These are phyloP conservation scores for Apoda limacodes DNA, from an alignment of 2,888 invertebrate genomes.

Conservation along the genomic window DNA sequence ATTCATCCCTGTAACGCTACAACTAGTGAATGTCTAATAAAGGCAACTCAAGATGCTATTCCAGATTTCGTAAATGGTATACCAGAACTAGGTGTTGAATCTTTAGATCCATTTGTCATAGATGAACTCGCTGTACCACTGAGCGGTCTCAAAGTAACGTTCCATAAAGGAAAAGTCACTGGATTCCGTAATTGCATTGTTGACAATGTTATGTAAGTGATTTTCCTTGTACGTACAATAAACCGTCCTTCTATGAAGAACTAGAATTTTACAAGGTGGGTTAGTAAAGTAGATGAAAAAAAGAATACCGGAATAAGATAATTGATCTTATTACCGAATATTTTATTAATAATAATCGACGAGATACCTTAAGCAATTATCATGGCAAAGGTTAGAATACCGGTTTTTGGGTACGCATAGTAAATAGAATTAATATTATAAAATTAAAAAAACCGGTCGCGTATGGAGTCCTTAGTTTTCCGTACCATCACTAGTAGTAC, in stretches of 20 bases:
- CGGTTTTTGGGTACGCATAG: too few relatives aligned
- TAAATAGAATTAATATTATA: too few relatives aligned
- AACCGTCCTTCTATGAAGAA: not conserved
- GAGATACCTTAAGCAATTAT: too few relatives aligned
- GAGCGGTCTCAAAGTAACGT: constrained; percentile 47
- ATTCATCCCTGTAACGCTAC: constrained; percentile 51
- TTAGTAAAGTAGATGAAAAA: constrained; percentile 1
- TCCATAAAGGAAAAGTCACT: constrained; percentile 47
- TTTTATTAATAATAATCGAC: too few relatives aligned
- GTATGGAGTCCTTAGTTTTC: too few relatives aligned
- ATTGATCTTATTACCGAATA: too few relatives aligned
- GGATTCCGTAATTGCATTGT: constrained; percentile 52
- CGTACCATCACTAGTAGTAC: too few relatives aligned
- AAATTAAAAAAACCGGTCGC: too few relatives aligned
- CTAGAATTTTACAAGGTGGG: too few relatives aligned
- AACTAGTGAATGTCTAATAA: constrained; percentile 37
- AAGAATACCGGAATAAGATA: not conserved
- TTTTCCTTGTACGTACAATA: too few relatives aligned
- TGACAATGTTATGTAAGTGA: constrained; percentile 51
- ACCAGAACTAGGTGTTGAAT: constrained; percentile 35
- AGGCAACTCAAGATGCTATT: constrained; percentile 46
- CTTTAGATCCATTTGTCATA: constrained; percentile 51
- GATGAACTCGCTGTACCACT: constrained; percentile 46
- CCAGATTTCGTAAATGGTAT: constrained; percentile 52
- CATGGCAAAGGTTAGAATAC: too few relatives aligned